Evolutionary conservation across 2,888 invertebrate genomes (phyloP), one percentile per base, ranked within the genome.

Genomic region (Mystacides longicornis): DNA sequence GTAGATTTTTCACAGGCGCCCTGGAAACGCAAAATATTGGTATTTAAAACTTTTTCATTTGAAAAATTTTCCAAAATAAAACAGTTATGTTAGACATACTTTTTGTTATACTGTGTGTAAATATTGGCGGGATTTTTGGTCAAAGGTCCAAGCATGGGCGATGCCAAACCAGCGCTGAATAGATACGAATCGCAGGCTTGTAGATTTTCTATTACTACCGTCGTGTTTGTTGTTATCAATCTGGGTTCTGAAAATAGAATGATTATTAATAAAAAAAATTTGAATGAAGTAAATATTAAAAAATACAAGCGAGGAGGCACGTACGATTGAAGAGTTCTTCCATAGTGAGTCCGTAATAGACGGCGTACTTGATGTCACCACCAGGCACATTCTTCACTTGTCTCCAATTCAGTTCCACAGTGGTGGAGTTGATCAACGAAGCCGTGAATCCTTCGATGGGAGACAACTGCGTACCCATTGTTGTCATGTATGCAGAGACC

Each of bases 181-280:
- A 84, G 69, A 67, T 91, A 91, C 1, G 76, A 78, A 66, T 87
- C 86, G 63, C 92, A 93, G 1, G 88, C 81, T 61, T 84, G 80
- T 61, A 92, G 68, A 45, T 82, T 74, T 3, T 76, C 73, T 9
- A 91, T 71, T 0, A 78, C 71, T 2, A 79, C 72, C 9, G 78
- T 77, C 1, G 80, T 72, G 52, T 80, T 75, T 7, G 71, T 69
- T 0, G 85, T 85, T 1, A 68, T 65, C 1, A 72, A 50, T 59
- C 73, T 73, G 9, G 76, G 69, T 57, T 71, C 80, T 80, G 59
- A 23, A 67, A 45, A 7, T 27, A 27, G 27, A 27, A 27, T 5
- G 27, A 11, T 5, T 7, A 27, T 7, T 27, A 27, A 7, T 27
- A 5, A 7, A 27, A 27, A 11, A 27, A 27, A 7, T 27, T 27